A percentile compares a stretch with the other conserved stretches of the same genome.
Evolutionary conservation across 2,113 vertebrate species (phyloP).

Genomic region (Psophia crepitans): DNA sequence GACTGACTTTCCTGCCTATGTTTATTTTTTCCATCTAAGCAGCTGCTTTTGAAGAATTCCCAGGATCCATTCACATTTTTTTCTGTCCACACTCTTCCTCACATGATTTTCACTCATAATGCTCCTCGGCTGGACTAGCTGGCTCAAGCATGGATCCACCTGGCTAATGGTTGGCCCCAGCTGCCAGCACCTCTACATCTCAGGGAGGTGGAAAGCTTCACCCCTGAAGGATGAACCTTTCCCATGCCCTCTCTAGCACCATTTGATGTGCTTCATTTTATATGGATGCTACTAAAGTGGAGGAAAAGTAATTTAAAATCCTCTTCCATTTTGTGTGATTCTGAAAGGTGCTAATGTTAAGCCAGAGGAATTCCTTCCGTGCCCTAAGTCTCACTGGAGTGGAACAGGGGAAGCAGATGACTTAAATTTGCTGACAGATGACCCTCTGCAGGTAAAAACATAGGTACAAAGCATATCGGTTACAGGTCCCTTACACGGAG

Average conservation of each 20-base stretch:
- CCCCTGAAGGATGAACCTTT: fast-evolving
- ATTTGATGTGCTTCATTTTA: fast-evolving
- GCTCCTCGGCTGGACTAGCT: background rate
- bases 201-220: background rate
- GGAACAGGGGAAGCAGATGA: background rate
- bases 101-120: background rate
- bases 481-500: background rate
- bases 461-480: background rate
- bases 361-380: background rate
- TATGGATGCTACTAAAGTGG: background rate
- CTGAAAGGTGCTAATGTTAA: background rate
- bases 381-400: background rate
- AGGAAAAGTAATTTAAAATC: background rate
- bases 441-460: background rate
- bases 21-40: background rate
- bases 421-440: background rate
- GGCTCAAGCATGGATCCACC: background rate
- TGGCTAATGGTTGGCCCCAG: background rate
- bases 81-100: background rate
- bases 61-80: background rate
- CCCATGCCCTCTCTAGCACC: fast-evolving
- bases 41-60: background rate
- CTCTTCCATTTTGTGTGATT: background rate
- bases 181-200: background rate
- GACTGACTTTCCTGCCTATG: background rate